Evolutionary conservation across 2,888 invertebrate species (phyloP).

Genomic region (Drosophila flavopinicola): DNA sequence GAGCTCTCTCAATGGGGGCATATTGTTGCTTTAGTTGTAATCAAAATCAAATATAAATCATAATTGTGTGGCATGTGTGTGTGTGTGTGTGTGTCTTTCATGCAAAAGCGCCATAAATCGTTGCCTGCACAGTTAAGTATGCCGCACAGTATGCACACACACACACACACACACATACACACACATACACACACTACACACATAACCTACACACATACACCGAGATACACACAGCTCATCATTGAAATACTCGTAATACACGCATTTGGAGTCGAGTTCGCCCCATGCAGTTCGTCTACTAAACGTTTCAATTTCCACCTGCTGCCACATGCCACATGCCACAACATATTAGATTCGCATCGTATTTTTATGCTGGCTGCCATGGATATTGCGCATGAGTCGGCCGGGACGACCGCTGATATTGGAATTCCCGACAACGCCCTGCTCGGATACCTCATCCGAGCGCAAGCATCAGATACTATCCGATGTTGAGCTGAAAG

Average conservation of each 20-base stretch:
- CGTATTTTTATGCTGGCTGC: conserved; percentile 98
- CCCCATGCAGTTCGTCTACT: conserved; percentile 58
- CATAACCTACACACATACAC: neutral
- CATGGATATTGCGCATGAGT: conserved; percentile 98
- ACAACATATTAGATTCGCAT: conserved; percentile 89
- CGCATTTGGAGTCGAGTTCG: conserved; percentile 65
- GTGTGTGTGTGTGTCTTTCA: conserved; percentile 43
- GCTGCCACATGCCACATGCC: conserved; percentile 43
- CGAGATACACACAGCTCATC: conserved; percentile 14
- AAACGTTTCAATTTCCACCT: conserved; percentile 73
- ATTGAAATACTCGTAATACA: conserved; percentile 52
- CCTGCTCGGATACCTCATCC: conserved; percentile 86
- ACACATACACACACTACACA: conserved; percentile 12
- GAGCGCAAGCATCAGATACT: conserved; percentile 90
- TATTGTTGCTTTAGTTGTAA: conserved; percentile 71
- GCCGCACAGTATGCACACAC: conserved; percentile 43
- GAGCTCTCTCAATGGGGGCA: conserved; percentile 27
- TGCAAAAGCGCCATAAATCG: conserved; percentile 75
- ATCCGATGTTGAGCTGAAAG: conserved; percentile 94
- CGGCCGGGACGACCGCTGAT: conserved; percentile 87
- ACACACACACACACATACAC: conserved; percentile 4
- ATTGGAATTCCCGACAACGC: conserved; percentile 85
- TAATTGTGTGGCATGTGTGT: conserved; percentile 58
- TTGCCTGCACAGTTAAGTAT: conserved; percentile 52
- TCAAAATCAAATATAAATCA: conserved; percentile 78